Percentiles rank a stretch among this genome's conserved stretches.
phyloP scores from a whole-genome alignment of 2,113 vertebrate species.

The Chlorodrepanis virens region DNA sequence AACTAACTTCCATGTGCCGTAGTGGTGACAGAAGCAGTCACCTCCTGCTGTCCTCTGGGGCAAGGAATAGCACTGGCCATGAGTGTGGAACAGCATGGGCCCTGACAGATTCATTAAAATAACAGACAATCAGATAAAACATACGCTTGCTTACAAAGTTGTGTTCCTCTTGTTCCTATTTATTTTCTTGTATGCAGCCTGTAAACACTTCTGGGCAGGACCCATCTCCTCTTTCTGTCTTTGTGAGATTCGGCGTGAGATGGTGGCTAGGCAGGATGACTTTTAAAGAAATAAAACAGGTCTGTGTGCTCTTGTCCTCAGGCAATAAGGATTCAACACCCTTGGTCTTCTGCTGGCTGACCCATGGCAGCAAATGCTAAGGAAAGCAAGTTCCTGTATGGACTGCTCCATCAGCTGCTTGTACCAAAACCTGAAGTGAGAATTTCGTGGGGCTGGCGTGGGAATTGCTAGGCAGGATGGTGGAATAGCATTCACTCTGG shows the following conservation, averaged over 20 bases:
- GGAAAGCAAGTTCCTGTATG: background rate
- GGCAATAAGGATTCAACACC: background rate
- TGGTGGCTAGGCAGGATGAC: background rate
- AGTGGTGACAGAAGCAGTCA: background rate
- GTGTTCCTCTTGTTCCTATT: background rate
- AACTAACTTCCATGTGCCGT: background rate
- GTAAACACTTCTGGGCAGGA: background rate
- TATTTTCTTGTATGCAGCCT: background rate
- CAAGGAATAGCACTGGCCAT: rapidly evolving
- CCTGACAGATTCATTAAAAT: background rate
- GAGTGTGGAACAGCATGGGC: background rate
- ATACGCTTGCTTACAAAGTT: background rate
- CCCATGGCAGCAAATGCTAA: background rate
- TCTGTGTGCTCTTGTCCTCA: background rate
- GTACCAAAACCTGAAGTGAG: background rate
- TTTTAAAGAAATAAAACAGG: background rate
- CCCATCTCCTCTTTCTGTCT: background rate
- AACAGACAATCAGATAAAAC: background rate
- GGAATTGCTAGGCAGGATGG: background rate
- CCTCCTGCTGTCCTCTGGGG: background rate
- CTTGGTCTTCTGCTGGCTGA: background rate
- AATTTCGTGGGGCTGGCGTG: background rate
- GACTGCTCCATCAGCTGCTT: background rate
- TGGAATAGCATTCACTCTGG: background rate
- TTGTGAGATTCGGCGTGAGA: background rate